A percentile compares a stretch with the other conserved stretches of the same genome.
Conservation (phyloP, 1,140 invertebrate genomes). For the Fopius arisanus region DNA sequence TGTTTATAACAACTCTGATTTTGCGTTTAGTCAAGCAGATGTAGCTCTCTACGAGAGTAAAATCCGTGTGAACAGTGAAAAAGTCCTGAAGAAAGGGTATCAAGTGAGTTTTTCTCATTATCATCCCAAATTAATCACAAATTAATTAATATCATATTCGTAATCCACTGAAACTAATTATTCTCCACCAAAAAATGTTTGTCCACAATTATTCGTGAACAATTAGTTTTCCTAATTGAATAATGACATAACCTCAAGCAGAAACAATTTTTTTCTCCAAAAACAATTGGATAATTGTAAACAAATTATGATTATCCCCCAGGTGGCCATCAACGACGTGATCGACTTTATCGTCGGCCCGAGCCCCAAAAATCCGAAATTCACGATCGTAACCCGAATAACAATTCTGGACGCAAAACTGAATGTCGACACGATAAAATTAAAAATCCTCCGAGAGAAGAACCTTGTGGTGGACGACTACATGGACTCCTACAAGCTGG, state of each 20-base stretch:
- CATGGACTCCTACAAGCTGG: slow-evolving; percentile 59
- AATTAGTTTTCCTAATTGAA: too few relatives aligned
- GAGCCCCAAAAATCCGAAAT: slow-evolving; percentile 68
- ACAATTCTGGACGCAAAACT: slow-evolving; percentile 64
- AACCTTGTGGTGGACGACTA: slow-evolving; percentile 72
- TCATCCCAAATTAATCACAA: too few relatives aligned
- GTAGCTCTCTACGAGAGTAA: slow-evolving; percentile 72
- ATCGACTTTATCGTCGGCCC: slow-evolving; percentile 70
- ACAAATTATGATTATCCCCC: slow-evolving; percentile 32
- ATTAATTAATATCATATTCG: background rate
- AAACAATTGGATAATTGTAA: background rate
- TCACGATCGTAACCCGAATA: slow-evolving; percentile 70
- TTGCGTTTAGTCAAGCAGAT: slow-evolving; percentile 70
- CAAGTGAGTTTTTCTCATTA: too few relatives aligned
- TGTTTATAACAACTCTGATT: slow-evolving; percentile 15
- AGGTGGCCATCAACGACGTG: slow-evolving; percentile 70
- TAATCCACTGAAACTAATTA: background rate
- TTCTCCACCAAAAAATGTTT: too few relatives aligned
- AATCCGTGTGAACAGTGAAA: slow-evolving; percentile 73
- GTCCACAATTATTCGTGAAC: too few relatives aligned
- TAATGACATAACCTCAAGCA: too few relatives aligned
- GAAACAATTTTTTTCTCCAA: background rate
- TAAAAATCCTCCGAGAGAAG: slow-evolving; percentile 70
- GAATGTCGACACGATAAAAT: slow-evolving; percentile 59
- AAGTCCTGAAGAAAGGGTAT: slow-evolving; percentile 71